Evolutionary conservation across 2,113 vertebrate species (phyloP).

Genomic region (Bubo bubo): DNA sequence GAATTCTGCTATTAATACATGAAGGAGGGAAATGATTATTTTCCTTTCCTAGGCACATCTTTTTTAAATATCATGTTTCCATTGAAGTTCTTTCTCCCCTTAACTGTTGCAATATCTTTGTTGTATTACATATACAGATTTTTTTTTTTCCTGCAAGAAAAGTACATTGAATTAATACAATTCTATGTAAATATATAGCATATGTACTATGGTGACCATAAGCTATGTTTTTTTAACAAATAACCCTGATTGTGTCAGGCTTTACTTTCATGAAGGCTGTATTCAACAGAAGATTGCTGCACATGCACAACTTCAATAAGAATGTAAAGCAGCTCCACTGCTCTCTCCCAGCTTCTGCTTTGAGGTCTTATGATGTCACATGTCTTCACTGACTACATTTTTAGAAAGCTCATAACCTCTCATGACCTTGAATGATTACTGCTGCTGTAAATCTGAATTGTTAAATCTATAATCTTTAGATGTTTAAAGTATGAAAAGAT

Average conservation of each 20-base stretch:
- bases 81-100: not conserved
- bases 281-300: not conserved
- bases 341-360: not conserved
- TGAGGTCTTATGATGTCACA: not conserved
- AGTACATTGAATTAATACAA: not conserved
- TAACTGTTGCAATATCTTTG: not conserved
- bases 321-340: not conserved
- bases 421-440: not conserved
- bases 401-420: not conserved
- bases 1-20: not conserved
- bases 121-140: not conserved
- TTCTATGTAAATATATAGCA: not conserved
- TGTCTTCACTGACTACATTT: not conserved
- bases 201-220: not conserved
- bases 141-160: not conserved
- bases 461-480: not conserved
- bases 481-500: not conserved
- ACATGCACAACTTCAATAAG: not conserved
- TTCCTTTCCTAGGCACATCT: not conserved
- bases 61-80: not conserved
- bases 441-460: not conserved
- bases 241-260: not conserved
- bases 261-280: not conserved
- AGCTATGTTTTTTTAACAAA: not conserved
- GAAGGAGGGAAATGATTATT: not conserved